These are phyloP conservation scores for Hexactinellida sp. DNA, from an alignment of 37 sponge, comb jelly and placozoan genomes.

Conservation along the genomic window DNA sequence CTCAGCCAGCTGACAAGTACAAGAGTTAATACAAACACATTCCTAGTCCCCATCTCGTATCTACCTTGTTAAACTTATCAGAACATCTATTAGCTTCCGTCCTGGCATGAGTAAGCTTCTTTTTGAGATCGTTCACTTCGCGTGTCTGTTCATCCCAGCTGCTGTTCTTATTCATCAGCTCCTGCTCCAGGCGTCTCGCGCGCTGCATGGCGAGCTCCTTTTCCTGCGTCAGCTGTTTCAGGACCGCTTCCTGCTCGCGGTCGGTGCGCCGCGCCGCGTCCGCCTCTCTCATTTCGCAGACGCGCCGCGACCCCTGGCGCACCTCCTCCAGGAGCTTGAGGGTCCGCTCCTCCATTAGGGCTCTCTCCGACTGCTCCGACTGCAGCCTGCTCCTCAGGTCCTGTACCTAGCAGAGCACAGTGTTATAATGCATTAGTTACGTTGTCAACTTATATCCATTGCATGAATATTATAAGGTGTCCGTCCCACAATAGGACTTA, in stretches of 20 bases:
- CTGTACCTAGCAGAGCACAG: constrained; percentile 28
- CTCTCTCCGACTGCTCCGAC: constrained; percentile 39
- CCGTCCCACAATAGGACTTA: not conserved
- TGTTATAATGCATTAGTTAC: not conserved
- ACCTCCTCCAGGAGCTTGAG: constrained; percentile 54
- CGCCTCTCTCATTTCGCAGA: constrained; percentile 29
- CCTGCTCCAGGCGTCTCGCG: constrained; percentile 29
- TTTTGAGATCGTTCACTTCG: constrained; percentile 25
- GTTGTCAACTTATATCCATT: no score
- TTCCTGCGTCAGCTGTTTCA: constrained; percentile 52
- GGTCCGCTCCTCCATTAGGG: constrained; percentile 25
- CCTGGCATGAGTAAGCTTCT: constrained; percentile 26
- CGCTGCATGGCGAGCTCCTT: constrained; percentile 25
- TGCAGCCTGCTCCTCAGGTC: constrained; percentile 52
- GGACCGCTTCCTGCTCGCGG: constrained; percentile 15
- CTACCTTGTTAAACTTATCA: not conserved
- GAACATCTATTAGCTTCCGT: not conserved
- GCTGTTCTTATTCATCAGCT: constrained; percentile 27
- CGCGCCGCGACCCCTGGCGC: constrained; percentile 29
- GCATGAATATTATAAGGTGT: not conserved
- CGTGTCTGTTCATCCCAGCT: constrained; percentile 19
- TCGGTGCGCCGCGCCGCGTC: constrained; percentile 25
- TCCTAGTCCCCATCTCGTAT: not conserved
- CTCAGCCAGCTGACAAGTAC: not conserved
- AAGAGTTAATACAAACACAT: not conserved